Evolutionary conservation across 1,140 invertebrate genomes (phyloP).

Genomic region (Macrobrachium nipponense): DNA sequence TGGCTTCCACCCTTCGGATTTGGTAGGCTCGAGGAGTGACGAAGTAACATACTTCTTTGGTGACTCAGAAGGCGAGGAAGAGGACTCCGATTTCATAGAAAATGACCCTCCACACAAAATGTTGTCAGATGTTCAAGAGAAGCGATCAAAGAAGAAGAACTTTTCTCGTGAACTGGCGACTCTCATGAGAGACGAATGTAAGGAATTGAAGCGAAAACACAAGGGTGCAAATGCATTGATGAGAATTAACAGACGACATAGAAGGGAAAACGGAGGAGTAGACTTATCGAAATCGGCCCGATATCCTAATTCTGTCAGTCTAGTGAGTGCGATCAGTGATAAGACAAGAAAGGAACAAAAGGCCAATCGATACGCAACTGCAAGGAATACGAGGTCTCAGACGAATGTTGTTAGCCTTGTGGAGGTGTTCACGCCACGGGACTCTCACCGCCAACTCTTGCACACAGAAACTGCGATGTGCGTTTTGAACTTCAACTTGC

Average conservation of each 20-base stretch:
- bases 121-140: neutral
- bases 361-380: neutral
- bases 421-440: slow-evolving; percentile 20
- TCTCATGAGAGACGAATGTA: slow-evolving; percentile 53
- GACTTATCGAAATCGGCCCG: neutral
- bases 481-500: slow-evolving; percentile 36
- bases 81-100: neutral
- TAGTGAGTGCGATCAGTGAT: neutral
- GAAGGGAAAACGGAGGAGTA: neutral
- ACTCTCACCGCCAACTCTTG: slow-evolving; percentile 30
- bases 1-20: slow-evolving; percentile 53
- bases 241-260: neutral
- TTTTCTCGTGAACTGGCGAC: slow-evolving; percentile 33
- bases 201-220: slow-evolving; percentile 27
- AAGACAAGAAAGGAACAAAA: neutral
- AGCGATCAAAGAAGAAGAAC: slow-evolving; percentile 1
- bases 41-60: slow-evolving; percentile 4
- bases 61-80: slow-evolving; percentile 36
- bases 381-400: slow-evolving; percentile 38
- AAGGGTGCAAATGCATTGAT: neutral
- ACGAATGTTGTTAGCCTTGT: neutral
- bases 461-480: slow-evolving; percentile 43
- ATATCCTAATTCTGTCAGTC: neutral
- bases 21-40: slow-evolving; percentile 5
- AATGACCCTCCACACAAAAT: neutral